These are phyloP conservation scores for Romanomermis culicivorax DNA, from an alignment of 2,888 invertebrate species.

Conservation along the genomic window DNA sequence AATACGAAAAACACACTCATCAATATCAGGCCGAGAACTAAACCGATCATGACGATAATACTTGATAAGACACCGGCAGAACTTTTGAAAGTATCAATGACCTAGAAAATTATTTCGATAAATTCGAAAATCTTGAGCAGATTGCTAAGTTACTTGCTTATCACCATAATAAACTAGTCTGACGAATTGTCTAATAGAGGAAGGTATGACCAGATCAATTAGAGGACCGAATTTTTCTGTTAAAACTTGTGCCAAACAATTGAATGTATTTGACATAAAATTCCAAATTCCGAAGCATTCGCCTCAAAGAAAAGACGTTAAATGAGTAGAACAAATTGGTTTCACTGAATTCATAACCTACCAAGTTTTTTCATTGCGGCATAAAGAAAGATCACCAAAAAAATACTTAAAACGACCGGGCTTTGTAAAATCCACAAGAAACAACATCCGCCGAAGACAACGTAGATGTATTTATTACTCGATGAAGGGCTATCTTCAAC, in stretches of 20 bases:
- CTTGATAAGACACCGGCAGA: constrained; percentile 25
- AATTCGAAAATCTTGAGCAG: background rate
- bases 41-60: constrained; percentile 21
- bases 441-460: constrained; percentile 12
- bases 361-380: constrained; percentile 14
- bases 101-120: constrained; percentile 9
- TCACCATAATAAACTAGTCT: constrained; percentile 9
- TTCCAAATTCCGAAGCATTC: background rate
- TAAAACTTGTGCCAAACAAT: too few species aligned
- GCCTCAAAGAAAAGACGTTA: background rate
- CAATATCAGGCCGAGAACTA: constrained; percentile 20
- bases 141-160: constrained; percentile 8
- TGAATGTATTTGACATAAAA: too few species aligned
- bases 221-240: background rate
- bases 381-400: constrained; percentile 19
- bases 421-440: constrained; percentile 22
- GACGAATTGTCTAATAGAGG: constrained; percentile 9
- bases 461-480: background rate
- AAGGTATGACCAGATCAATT: constrained; percentile 7
- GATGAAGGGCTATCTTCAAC: constrained; percentile 8
- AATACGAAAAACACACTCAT: constrained; percentile 20
- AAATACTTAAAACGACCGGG: constrained; percentile 19
- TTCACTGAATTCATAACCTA: background rate
- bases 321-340: background rate
- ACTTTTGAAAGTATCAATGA: constrained; percentile 13